Percentiles rank a stretch among this genome's conserved stretches.
phyloP scores from a whole-genome alignment of 2,797 vertebrate genomes.

The Enteromius radiatus region DNA sequence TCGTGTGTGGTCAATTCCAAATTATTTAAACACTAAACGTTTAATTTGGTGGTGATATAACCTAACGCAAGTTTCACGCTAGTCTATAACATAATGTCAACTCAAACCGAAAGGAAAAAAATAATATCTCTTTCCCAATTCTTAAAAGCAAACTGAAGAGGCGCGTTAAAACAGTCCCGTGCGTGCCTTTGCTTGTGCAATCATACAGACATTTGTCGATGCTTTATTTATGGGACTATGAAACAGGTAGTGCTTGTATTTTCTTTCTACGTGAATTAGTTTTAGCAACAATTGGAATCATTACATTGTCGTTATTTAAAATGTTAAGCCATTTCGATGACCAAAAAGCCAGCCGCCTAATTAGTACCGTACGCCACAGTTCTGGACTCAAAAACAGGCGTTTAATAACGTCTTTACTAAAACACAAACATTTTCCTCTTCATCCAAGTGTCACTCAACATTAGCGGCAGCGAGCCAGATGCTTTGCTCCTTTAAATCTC shows the following conservation, averaged over 20 bases:
- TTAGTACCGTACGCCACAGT: background rate
- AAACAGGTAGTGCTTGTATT: background rate
- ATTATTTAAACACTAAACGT: background rate
- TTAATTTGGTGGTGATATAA: background rate
- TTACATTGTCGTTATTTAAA: background rate
- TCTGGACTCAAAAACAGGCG: background rate
- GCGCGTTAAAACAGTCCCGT: background rate
- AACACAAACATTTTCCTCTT: constrained; percentile 1
- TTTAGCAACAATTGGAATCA: background rate
- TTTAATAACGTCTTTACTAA: constrained; percentile 36
- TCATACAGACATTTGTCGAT: background rate
- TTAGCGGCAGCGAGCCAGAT: constrained; percentile 36
- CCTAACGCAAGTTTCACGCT: background rate
- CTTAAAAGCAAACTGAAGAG: background rate
- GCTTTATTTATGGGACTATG: background rate
- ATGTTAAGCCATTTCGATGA: background rate
- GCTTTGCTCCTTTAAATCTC: constrained; percentile 41
- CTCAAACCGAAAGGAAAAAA: background rate
- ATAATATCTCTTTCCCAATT: background rate
- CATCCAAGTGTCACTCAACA: constrained; percentile 29
- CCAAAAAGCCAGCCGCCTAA: background rate
- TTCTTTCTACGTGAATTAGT: background rate
- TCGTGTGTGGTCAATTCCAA: background rate
- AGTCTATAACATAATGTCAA: background rate
- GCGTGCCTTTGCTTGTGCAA: background rate